phyloP scores from a whole-genome alignment of 2,888 invertebrate genomes.

The Zygothrica quintamaculata region DNA sequence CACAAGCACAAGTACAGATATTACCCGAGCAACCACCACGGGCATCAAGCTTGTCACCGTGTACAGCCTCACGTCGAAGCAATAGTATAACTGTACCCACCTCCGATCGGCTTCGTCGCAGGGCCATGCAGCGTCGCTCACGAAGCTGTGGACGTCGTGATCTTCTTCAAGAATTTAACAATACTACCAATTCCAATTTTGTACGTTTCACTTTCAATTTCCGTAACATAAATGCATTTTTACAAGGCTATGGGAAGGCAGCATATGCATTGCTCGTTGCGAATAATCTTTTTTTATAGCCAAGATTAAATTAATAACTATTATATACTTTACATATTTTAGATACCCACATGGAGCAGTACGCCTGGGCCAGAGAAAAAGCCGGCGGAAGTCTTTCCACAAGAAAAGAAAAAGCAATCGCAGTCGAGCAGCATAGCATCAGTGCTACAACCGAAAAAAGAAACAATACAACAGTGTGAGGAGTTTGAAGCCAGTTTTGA shows the following conservation, averaged over 20 bases:
- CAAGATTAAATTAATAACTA: neutral
- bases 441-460: neutral
- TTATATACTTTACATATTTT: neutral
- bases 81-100: conserved; percentile 42
- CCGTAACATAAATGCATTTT: too few relatives aligned
- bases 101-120: conserved; percentile 63
- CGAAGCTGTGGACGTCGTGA: conserved; percentile 62
- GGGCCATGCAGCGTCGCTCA: conserved; percentile 58
- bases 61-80: conserved; percentile 32
- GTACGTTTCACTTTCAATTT: too few relatives aligned
- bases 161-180: conserved; percentile 59
- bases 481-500: neutral
- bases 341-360: conserved; percentile 39
- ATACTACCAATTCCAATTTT: conserved; percentile 28
- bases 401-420: neutral
- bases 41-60: neutral
- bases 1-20: neutral
- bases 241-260: too few relatives aligned
- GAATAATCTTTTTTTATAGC: neutral
- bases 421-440: neutral
- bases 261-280: too few relatives aligned
- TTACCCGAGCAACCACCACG: neutral
- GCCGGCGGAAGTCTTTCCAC: neutral
- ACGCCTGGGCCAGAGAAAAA: conserved; percentile 20
- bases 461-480: neutral